Evolutionary conservation across 2,113 vertebrate species (phyloP).

Genomic region (Clarias macrocephalus): DNA sequence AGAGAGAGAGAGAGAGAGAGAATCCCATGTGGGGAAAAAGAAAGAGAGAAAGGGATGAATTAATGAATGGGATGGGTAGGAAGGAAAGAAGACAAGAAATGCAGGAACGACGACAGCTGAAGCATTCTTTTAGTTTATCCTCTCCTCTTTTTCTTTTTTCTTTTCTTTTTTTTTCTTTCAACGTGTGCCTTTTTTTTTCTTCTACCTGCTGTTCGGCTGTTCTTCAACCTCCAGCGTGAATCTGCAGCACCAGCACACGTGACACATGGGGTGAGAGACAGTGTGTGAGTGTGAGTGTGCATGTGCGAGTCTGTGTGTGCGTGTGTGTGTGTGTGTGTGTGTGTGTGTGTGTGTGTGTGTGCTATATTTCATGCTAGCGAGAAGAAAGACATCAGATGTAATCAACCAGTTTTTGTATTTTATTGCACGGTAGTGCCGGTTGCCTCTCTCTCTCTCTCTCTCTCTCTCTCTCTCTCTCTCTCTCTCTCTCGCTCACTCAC

Average conservation of each 20-base stretch:
- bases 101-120: constrained; percentile 54
- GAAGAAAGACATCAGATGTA: not conserved
- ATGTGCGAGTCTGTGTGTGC: constrained; percentile 5
- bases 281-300: constrained; percentile 23
- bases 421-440: too few relatives aligned
- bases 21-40: constrained; percentile 48
- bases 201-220: constrained; percentile 44
- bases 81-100: not conserved
- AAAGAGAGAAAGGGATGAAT: constrained; percentile 27
- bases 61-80: constrained; percentile 33
- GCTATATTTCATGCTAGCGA: not conserved
- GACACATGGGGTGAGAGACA: constrained; percentile 41
- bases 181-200: constrained; percentile 41
- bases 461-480: constrained; percentile 2
- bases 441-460: not conserved
- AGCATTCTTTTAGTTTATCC: constrained; percentile 60
- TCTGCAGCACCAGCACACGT: constrained; percentile 48
- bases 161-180: constrained; percentile 26
- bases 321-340: constrained; percentile 6
- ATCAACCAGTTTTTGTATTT: not conserved
- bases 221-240: constrained; percentile 38
- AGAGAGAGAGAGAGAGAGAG: constrained; percentile 52
- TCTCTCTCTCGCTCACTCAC: not conserved
- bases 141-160: constrained; percentile 43
- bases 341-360: constrained; percentile 28